Evolutionary conservation across 1,140 invertebrate genomes (phyloP).

Genomic region (Bombus cullumanus): DNA sequence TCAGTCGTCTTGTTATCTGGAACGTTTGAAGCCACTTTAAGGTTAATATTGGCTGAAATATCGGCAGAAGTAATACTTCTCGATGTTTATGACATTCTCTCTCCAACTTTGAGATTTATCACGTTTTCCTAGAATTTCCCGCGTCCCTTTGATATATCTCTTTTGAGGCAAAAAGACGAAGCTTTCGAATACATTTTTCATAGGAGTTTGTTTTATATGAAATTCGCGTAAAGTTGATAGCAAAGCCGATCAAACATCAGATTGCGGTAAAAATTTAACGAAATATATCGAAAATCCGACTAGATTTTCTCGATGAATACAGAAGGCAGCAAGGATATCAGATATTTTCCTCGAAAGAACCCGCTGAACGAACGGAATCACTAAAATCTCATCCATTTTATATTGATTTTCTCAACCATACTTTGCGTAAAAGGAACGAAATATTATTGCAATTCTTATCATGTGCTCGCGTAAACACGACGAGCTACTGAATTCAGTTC

Average conservation of each 20-base stretch:
- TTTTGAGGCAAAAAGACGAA: not conserved
- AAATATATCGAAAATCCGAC: not conserved
- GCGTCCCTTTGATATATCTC: not conserved
- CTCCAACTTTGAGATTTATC: not conserved
- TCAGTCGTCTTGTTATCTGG: too few species aligned
- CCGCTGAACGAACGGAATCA: not conserved
- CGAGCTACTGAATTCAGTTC: not conserved
- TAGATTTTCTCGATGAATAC: conserved; percentile 16
- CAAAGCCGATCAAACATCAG: not conserved
- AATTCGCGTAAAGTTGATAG: not conserved
- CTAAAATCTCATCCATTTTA: conserved; percentile 37
- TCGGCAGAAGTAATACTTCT: not conserved
- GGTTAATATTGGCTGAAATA: too few species aligned
- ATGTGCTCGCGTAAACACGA: not conserved
- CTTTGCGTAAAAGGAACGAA: not conserved
- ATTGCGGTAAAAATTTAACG: conserved; percentile 1
- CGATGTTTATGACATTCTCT: not conserved
- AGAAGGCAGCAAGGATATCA: not conserved
- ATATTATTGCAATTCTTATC: conserved; percentile 10
- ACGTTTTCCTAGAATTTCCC: not conserved
- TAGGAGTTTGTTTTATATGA: not conserved
- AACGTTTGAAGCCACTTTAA: too few species aligned
- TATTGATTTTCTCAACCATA: not conserved
- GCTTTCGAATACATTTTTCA: not conserved
- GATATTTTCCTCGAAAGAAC: not conserved